Conservation (phyloP, 2,797 vertebrate genomes). For the Prionace glauca region DNA sequence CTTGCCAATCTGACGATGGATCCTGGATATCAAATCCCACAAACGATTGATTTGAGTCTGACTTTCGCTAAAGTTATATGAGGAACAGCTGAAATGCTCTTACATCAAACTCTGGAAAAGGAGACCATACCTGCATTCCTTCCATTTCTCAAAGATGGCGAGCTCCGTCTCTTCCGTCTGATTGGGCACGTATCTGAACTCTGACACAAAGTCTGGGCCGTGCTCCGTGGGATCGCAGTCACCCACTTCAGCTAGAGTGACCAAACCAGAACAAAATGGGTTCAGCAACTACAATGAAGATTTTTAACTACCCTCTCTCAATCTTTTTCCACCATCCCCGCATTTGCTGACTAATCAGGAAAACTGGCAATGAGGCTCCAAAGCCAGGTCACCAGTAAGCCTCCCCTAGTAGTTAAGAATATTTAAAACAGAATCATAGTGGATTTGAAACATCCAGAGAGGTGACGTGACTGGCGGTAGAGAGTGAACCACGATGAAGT, state of each 20-base stretch:
- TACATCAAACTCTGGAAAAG: background rate
- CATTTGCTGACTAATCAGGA: constrained; percentile 38
- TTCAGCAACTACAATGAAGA: constrained; percentile 34
- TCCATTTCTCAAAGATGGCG: constrained; percentile 84
- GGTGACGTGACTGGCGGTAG: background rate
- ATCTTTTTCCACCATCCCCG: constrained; percentile 47
- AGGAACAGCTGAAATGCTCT: background rate
- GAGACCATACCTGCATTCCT: constrained; percentile 79
- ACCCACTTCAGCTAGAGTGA: constrained; percentile 78
- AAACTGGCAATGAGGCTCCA: background rate
- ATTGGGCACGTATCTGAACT: constrained; percentile 85
- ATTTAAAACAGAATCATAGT: no score
- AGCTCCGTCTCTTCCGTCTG: constrained; percentile 89
- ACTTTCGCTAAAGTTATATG: background rate
- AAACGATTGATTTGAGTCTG: background rate
- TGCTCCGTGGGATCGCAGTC: constrained; percentile 88
- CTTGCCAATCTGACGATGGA: no score
- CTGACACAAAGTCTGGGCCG: constrained; percentile 80
- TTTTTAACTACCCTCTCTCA: constrained; percentile 29
- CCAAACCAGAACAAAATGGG: constrained; percentile 34
- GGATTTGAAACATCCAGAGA: background rate
- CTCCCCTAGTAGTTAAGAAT: no score
- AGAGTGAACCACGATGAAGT: background rate
- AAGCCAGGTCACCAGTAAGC: background rate
- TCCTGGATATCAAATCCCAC: background rate